These are phyloP conservation scores for Magallana angulata DNA, from an alignment of 1,140 invertebrate genomes.

Conservation along the genomic window DNA sequence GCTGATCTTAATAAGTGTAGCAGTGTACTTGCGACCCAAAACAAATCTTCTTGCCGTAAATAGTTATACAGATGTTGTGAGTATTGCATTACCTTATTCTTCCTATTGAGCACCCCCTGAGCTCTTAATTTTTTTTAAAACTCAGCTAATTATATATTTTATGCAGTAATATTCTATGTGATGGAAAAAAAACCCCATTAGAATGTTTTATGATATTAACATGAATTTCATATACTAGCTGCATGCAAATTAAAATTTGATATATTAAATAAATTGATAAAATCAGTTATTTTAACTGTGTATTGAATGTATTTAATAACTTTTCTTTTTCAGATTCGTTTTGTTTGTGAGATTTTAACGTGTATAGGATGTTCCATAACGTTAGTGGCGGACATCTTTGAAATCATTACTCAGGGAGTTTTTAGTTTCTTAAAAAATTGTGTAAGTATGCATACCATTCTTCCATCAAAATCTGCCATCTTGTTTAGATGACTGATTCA, in stretches of 20 bases:
- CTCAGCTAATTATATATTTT: no score
- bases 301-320: background rate
- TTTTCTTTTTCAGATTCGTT: slow-evolving; percentile 81
- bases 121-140: no score
- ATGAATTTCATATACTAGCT: no score
- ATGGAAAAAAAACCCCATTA: no score
- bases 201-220: no score
- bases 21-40: slow-evolving; percentile 87
- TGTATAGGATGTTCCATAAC: slow-evolving; percentile 91
- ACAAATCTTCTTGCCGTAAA: slow-evolving; percentile 80
- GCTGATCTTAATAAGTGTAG: slow-evolving; percentile 91
- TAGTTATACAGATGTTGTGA: slow-evolving; percentile 68
- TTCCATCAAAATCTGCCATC: no score
- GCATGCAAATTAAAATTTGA: no score
- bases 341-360: slow-evolving; percentile 90
- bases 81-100: slow-evolving; percentile 26
- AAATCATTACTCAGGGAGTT: slow-evolving; percentile 95
- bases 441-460: slow-evolving; percentile 82
- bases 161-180: no score
- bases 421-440: slow-evolving; percentile 94
- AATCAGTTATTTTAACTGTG: background rate
- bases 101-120: no score
- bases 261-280: background rate
- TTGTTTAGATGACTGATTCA: no score
- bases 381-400: slow-evolving; percentile 94